Base-by-base conservation (phyloP, 2,888 invertebrate genomes). In the Ophioninae sp. region DNA sequence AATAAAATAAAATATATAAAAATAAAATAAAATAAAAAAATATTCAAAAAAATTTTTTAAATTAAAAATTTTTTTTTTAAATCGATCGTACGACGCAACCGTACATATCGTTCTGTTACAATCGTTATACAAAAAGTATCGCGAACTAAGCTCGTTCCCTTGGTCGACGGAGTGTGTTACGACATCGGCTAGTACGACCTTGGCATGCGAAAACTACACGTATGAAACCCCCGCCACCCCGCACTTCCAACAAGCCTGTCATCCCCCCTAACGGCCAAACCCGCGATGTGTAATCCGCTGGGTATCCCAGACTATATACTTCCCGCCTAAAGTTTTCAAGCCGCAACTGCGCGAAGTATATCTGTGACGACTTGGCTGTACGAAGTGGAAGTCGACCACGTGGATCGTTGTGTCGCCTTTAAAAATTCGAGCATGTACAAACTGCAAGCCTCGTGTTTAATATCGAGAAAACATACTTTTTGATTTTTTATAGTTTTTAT, bases 321-420 rank as follows among this genome's bases (percentile, higher is more conserved):
- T 79, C 68, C 61, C 75, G 61, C 69, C 37, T 67, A 78, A 85
- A 81, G 64, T 82, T 86, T 76, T 79, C 68, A 75, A 69, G 74
- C 76, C 37, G 56, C 67, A 64, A 58, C 56, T 58, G 56, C 39
- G 37, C 56, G 17, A 67, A 64, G 64, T 58, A 22, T 63, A 58
- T 10, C 44, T 58, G 17, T 51, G 58, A 56, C 64, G 37, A 58
- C 68, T 80, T 67, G 63, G 30, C 63, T 58, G 22, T 30, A 23
- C 67, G 30, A 59, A n/a, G 39, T 68, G 44, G 61, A 41, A 64
- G 59, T 22, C 22, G 64, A 44, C 59, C 85, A 84, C 80, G 84
- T 80, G 82, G 61, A 68, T 80, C 80, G 73, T 37, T 64, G 74
- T 81, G 86, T 86, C 87, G 83, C 83, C 86, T 85, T 87, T 86